These are phyloP conservation scores for Drosophila borealis DNA, from an alignment of 2,888 invertebrate genomes.

Conservation along the genomic window DNA sequence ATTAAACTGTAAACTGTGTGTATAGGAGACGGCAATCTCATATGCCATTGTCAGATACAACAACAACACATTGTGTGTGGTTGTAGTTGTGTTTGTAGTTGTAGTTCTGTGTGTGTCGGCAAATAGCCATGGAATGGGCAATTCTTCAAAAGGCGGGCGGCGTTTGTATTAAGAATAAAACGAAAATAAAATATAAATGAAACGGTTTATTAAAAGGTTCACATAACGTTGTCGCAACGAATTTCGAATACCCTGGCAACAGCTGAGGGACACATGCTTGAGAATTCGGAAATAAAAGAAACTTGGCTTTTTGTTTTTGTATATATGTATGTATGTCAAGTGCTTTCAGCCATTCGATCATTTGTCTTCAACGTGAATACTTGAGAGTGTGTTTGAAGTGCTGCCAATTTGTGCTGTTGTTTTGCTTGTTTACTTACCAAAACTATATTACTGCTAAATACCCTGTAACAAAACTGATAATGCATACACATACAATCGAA, in stretches of 20 bases:
- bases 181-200: conserved; percentile 27
- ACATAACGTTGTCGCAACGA: conserved; percentile 20
- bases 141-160: conserved; percentile 42
- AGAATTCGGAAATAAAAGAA: not conserved
- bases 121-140: conserved; percentile 32
- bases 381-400: conserved; percentile 23
- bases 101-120: conserved; percentile 15
- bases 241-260: conserved; percentile 33
- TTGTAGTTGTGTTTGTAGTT: conserved; percentile 3
- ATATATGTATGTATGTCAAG: not conserved
- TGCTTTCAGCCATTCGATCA: conserved; percentile 13
- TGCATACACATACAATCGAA: not conserved
- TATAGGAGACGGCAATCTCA: conserved; percentile 25
- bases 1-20: conserved; percentile 44
- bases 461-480: conserved; percentile 13
- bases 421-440: not conserved
- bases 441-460: conserved; percentile 6
- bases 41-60: conserved; percentile 31
- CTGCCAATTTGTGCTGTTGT: conserved; percentile 21
- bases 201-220: conserved; percentile 48
- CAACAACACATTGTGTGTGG: conserved; percentile 3
- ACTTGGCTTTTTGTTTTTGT: not conserved
- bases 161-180: conserved; percentile 45
- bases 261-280: not conserved
- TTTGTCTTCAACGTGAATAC: conserved; percentile 28